Evolutionary conservation across 2,797 vertebrate genomes (phyloP), one percentile per base, ranked within the genome.

Genomic region (Hirundo rustica): DNA sequence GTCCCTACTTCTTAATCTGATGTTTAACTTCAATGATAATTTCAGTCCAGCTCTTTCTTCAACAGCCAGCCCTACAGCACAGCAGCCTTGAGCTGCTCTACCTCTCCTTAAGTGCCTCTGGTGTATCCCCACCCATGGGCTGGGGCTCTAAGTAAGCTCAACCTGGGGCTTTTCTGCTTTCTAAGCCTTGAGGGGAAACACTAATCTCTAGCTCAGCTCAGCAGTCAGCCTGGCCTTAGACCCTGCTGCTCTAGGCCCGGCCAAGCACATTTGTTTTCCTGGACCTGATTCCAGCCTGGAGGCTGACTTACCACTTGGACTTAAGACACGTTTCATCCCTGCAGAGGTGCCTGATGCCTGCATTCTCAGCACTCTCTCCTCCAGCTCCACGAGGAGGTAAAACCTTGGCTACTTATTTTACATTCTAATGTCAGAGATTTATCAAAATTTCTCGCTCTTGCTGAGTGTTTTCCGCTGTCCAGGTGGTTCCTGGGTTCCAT

Each of bases 141-240:
- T 77, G 61, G 23, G 30, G 9, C 8, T 22, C 61, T 51, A 3
- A 19, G 30, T 44, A 50, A 72, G 38, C 32, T 83, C 66, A 60
- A 50, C 29, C 47, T 62, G 18, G 13, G 11, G 1, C 3, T 29
- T 26, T 1, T 3, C 1, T n/a, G 11, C 2, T 42, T 4, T 3
- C 1, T 44, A 1, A 65, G 0, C 4, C 57, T 16, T 13, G 4
- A 21, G 2, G 5, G 7, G 5, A 3, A 17, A 0, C 0, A 2
- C 0, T 1, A 0, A 0, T 23, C 6, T 32, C 3, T 1, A 17
- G 10, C 0, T 74, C 0, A 38, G 7, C 1, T 66, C 0, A 38
- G 8, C 0, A 9, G 10, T 2, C 0, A 40, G 16, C 2, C 7
- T 29, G 2, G 18, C 2, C 11, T 51, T 32, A 30, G 45, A 5